A percentile compares a stretch with the other conserved stretches of the same genome.
Evolutionary conservation across 1,140 invertebrate genomes (phyloP).

Genomic region (Heliothis subflexa): DNA sequence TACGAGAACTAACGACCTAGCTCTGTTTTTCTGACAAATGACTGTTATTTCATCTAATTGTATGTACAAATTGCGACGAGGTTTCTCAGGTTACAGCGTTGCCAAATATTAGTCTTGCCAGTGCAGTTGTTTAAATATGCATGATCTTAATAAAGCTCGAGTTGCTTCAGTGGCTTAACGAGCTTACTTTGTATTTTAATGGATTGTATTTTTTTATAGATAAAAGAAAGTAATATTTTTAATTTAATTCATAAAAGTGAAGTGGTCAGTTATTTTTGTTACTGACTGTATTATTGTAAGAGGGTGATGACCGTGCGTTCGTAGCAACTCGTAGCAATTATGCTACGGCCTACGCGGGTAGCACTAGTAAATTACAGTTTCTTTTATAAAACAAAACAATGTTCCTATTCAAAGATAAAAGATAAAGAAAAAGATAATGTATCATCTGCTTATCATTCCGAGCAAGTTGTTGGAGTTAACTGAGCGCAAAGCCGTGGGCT

Average conservation of each 20-base stretch:
- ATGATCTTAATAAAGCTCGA: slow-evolving; percentile 1
- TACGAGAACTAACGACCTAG: not conserved
- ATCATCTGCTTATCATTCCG: slow-evolving; percentile 34
- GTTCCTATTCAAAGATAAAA: slow-evolving; percentile 1
- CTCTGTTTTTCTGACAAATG: slow-evolving; percentile 21
- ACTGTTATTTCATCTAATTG: slow-evolving; percentile 10
- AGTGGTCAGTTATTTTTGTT: no score
- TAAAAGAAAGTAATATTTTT: no score
- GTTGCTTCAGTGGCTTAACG: not conserved
- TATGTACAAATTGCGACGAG: slow-evolving; percentile 6
- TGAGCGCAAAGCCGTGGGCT: slow-evolving; percentile 29
- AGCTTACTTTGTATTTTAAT: not conserved
- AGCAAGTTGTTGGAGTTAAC: slow-evolving; percentile 33
- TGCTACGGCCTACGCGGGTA: no score
- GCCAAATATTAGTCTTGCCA: slow-evolving; percentile 25
- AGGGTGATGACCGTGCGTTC: no score
- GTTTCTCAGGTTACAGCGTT: not conserved
- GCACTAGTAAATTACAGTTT: no score
- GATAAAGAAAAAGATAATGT: slow-evolving; percentile 30
- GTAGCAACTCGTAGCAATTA: no score
- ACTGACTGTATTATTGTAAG: no score
- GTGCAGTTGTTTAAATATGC: slow-evolving; percentile 22
- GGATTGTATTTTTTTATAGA: not conserved
- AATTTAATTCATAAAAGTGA: no score
- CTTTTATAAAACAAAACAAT: not conserved